Evolutionary conservation across 2,888 invertebrate species (phyloP).

Genomic region (Apamea monoglypha): DNA sequence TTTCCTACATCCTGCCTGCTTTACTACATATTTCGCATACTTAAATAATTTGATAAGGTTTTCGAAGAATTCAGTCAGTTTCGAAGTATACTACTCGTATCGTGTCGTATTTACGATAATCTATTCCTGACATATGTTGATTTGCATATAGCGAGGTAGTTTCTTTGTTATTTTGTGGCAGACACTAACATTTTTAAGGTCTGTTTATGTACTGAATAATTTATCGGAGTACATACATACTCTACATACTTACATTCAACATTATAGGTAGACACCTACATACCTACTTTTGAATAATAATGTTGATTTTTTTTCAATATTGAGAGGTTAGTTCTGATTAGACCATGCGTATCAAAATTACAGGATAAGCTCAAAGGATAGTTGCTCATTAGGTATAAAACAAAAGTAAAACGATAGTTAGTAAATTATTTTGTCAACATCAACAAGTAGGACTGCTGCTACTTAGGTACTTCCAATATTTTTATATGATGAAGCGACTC

Average conservation of each 20-base stretch:
- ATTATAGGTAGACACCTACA: not conserved
- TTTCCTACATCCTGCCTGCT: constrained; percentile 28
- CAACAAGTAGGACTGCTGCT: no score
- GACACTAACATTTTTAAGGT: not conserved
- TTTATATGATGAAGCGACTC: no score
- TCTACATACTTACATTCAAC: no score
- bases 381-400: no score
- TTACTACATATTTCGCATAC: constrained; percentile 9
- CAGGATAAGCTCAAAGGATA: no score
- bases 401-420: no score
- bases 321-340: not conserved
- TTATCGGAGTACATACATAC: not conserved
- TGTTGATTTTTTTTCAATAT: not conserved
- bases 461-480: no score
- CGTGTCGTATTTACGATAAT: constrained; percentile 23
- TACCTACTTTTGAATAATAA: no score
- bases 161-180: constrained; percentile 24
- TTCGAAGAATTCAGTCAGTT: constrained; percentile 23
- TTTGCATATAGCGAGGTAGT: constrained; percentile 5
- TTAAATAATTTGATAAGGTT: constrained; percentile 29
- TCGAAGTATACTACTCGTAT: not conserved
- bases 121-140: not conserved
- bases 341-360: no score
- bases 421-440: no score
- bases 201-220: constrained; percentile 2